Percentiles rank a stretch among this genome's conserved stretches.
Conservation (phyloP, 2,113 vertebrate genomes). For the Cettia cetti region DNA sequence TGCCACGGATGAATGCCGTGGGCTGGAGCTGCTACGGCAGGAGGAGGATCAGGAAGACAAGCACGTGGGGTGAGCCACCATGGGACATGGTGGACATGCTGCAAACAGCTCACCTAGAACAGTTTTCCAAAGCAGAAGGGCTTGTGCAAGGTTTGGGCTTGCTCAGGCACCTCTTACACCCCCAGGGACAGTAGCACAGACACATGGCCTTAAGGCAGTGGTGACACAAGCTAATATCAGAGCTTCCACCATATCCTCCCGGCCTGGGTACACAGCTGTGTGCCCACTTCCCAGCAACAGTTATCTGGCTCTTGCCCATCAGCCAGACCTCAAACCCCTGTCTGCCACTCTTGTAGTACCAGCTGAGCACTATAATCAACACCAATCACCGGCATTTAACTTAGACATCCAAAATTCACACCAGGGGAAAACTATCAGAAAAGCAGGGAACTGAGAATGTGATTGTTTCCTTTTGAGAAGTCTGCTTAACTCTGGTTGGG, state of each 20-base stretch:
- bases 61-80: accelerated
- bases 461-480: not conserved
- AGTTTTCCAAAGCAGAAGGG: not conserved
- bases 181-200: not conserved
- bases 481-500: not conserved
- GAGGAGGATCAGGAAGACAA: not conserved
- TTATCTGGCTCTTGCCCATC: not conserved
- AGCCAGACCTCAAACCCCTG: not conserved
- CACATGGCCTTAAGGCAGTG: accelerated
- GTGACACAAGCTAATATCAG: not conserved
- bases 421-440: not conserved
- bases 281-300: not conserved
- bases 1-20: not conserved
- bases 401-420: not conserved
- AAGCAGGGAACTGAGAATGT: not conserved
- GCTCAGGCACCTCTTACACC: not conserved
- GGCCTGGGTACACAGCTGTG: not conserved
- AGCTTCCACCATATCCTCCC: not conserved
- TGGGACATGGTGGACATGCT: not conserved
- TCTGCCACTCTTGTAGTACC: not conserved
- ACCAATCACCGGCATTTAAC: not conserved
- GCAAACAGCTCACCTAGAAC: not conserved
- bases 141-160: not conserved
- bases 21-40: not conserved
- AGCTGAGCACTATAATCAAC: not conserved